phyloP scores from a whole-genome alignment of 2,888 invertebrate genomes.

The Anodontia alba region DNA sequence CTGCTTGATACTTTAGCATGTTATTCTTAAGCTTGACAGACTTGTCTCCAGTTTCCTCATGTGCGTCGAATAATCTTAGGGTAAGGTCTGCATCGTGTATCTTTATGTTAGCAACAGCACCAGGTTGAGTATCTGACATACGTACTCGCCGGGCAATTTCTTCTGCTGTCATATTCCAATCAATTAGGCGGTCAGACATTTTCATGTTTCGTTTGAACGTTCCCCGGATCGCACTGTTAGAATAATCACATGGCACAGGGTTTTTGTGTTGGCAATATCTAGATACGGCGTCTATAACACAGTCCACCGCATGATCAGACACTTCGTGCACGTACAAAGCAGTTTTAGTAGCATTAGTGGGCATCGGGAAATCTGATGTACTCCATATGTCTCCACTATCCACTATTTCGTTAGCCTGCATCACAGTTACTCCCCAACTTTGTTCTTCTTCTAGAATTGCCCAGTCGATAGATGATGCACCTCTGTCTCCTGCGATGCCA shows the following conservation, averaged over 20 bases:
- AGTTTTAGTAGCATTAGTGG: slow-evolving; percentile 32
- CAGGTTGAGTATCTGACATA: slow-evolving; percentile 25
- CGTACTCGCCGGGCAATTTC: slow-evolving; percentile 5
- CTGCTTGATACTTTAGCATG: slow-evolving; percentile 25
- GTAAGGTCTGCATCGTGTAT: neutral
- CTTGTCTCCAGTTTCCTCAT: slow-evolving; percentile 6
- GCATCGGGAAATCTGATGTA: slow-evolving; percentile 29
- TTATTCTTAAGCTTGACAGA: neutral
- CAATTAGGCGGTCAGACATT: neutral
- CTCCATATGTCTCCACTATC: slow-evolving; percentile 48
- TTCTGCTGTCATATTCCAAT: slow-evolving; percentile 17
- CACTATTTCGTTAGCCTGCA: slow-evolving; percentile 27
- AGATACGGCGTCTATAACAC: slow-evolving; percentile 7
- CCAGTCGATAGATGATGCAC: slow-evolving; percentile 46
- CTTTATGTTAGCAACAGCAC: neutral
- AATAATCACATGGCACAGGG: slow-evolving; percentile 21
- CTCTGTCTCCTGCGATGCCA: slow-evolving; percentile 50
- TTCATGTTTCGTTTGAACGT: neutral
- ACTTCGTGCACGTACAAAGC: slow-evolving; percentile 27
- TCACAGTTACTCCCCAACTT: slow-evolving; percentile 39
- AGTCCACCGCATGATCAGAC: neutral
- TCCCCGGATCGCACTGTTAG: neutral
- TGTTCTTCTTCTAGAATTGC: slow-evolving; percentile 16
- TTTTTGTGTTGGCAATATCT: neutral
- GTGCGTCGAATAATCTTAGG: slow-evolving; percentile 17